phyloP scores from a whole-genome alignment of 2,797 vertebrate species.

The Sebastes kiyomatsui region DNA sequence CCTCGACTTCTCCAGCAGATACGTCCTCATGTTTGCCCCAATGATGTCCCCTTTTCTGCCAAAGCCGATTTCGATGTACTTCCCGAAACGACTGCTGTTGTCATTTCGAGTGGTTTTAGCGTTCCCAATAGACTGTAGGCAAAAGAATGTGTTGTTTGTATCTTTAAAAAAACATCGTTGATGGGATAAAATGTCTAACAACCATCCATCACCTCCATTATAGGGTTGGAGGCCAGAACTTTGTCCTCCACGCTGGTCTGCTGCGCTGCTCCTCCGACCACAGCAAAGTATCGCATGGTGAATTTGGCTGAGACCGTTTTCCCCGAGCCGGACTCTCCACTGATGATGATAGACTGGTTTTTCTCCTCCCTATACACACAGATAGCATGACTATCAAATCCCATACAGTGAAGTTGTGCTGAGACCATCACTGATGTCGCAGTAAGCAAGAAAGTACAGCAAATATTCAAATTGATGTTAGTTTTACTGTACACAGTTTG shows the following conservation, averaged over 20 bases:
- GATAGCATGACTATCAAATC: neutral
- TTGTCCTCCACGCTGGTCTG: constrained; percentile 86
- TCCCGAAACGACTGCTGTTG: constrained; percentile 89
- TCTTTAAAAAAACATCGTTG: neutral
- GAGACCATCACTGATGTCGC: neutral
- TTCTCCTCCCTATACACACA: constrained; percentile 78
- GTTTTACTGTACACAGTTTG: neutral
- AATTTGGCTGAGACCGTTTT: constrained; percentile 85
- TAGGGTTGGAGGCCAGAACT: constrained; percentile 86
- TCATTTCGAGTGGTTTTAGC: constrained; percentile 86
- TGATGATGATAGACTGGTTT: constrained; percentile 89
- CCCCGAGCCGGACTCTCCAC: constrained; percentile 85
- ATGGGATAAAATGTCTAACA: neutral
- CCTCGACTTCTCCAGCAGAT: constrained; percentile 87
- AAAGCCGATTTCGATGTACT: constrained; percentile 87
- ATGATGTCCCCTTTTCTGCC: constrained; percentile 79
- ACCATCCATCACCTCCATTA: constrained; percentile 82
- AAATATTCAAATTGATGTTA: neutral
- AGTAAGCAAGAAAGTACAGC: neutral
- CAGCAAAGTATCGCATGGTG: constrained; percentile 86
- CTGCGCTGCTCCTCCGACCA: constrained; percentile 79
- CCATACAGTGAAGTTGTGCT: neutral
- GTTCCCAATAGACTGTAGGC: constrained; percentile 85
- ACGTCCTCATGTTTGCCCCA: constrained; percentile 86
- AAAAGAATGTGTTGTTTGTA: neutral